phyloP scores from a whole-genome alignment of 2,797 vertebrate genomes.

The Octomys mimax region DNA sequence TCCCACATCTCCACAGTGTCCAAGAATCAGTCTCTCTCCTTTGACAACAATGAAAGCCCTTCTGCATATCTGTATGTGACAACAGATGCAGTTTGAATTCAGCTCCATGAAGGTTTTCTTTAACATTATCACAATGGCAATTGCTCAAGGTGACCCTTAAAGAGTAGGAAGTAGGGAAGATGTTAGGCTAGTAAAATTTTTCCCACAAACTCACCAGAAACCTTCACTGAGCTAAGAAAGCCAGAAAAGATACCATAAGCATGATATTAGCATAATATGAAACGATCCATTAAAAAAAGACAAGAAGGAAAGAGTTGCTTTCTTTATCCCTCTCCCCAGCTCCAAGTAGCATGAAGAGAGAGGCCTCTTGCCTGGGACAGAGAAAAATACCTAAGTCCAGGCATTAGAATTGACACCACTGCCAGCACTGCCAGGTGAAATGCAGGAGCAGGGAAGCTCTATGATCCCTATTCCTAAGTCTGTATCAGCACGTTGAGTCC shows the following conservation, averaged over 20 bases:
- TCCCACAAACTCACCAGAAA: background rate
- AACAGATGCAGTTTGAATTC: background rate
- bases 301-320: background rate
- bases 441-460: background rate
- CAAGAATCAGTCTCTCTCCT: background rate
- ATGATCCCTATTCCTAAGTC: background rate
- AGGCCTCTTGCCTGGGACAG: background rate
- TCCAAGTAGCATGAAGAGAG: background rate
- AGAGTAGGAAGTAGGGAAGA: background rate
- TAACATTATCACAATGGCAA: background rate
- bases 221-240: background rate
- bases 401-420: background rate
- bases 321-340: background rate
- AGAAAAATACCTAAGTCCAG: background rate
- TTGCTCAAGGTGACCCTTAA: background rate
- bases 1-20: background rate
- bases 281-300: background rate
- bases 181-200: background rate
- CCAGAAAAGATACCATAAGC: background rate
- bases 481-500: background rate
- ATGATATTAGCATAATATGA: background rate
- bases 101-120: rapidly evolving
- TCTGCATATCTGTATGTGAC: background rate
- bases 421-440: background rate
- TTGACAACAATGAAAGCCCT: background rate